phyloP scores from a whole-genome alignment of 2,797 vertebrate genomes.

The Pangasius djambal region DNA sequence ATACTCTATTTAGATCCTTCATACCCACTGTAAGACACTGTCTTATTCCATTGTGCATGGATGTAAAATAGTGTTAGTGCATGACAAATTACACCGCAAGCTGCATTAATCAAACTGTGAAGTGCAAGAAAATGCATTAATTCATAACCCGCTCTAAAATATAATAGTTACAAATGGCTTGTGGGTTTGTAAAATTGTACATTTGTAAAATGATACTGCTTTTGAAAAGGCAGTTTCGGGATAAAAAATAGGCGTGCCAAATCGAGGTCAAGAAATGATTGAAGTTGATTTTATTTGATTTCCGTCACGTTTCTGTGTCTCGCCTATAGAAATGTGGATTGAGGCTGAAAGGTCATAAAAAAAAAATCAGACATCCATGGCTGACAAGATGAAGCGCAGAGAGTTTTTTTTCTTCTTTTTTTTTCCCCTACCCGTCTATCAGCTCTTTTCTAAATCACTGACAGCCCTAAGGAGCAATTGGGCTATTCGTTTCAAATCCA shows the following conservation, averaged over 20 bases:
- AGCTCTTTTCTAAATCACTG: conserved; percentile 36
- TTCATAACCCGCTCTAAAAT: not conserved
- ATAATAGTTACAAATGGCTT: not conserved
- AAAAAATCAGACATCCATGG: conserved; percentile 26
- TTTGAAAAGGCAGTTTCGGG: not conserved
- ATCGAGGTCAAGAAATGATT: conserved; percentile 13
- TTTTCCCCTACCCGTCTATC: not conserved
- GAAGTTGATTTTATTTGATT: conserved; percentile 23
- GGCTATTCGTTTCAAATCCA: conserved; percentile 45
- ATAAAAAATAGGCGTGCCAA: conserved; percentile 19
- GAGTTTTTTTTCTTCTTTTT: not conserved
- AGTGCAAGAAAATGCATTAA: not conserved
- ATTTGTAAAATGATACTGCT: not conserved
- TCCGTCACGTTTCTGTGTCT: not conserved
- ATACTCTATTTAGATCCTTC: conserved; percentile 19
- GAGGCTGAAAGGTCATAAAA: conserved; percentile 16
- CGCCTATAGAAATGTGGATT: not conserved
- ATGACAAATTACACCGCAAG: conserved; percentile 9
- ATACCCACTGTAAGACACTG: conserved; percentile 54
- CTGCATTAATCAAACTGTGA: conserved; percentile 11
- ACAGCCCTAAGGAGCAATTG: conserved; percentile 28
- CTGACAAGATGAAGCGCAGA: conserved; percentile 8
- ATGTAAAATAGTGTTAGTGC: conserved; percentile 14
- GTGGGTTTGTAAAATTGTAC: not conserved
- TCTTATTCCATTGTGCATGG: conserved; percentile 60